phyloP scores from a whole-genome alignment of 1,140 invertebrate genomes.

The Bombus ignitus region DNA sequence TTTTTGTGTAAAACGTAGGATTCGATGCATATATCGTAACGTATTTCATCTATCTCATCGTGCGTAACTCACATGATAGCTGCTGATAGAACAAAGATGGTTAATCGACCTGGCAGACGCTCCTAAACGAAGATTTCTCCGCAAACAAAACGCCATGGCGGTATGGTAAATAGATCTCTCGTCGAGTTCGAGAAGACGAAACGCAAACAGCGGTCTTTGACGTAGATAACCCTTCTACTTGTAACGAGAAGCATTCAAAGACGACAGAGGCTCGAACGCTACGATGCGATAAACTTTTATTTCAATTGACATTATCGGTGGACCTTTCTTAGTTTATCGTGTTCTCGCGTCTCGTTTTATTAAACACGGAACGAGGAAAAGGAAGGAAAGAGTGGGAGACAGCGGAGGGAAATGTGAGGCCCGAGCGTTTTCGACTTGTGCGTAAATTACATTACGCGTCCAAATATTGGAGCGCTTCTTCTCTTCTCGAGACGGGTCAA shows the following conservation, averaged over 20 bases:
- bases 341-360: background rate
- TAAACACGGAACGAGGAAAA: background rate
- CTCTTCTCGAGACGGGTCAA: conserved; percentile 30
- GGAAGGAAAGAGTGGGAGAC: background rate
- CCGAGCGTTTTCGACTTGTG: conserved; percentile 42
- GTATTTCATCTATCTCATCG: no score
- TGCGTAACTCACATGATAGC: no score
- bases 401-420: background rate
- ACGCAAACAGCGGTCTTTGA: background rate
- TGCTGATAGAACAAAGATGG: background rate
- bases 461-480: conserved; percentile 69
- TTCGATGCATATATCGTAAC: no score
- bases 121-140: background rate
- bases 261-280: background rate
- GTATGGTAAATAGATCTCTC: background rate
- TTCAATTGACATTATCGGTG: background rate
- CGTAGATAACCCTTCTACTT: conserved; percentile 10
- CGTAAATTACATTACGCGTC: conserved; percentile 60
- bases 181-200: conserved; percentile 6
- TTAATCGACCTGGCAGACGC: no score
- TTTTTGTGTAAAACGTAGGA: no score
- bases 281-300: conserved; percentile 36
- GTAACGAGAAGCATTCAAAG: background rate
- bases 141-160: background rate
- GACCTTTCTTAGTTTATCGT: background rate